Evolutionary conservation across 23 tunicate species (phyloP), one percentile per base, ranked within the genome.

Genomic region (Diplosoma virens): DNA sequence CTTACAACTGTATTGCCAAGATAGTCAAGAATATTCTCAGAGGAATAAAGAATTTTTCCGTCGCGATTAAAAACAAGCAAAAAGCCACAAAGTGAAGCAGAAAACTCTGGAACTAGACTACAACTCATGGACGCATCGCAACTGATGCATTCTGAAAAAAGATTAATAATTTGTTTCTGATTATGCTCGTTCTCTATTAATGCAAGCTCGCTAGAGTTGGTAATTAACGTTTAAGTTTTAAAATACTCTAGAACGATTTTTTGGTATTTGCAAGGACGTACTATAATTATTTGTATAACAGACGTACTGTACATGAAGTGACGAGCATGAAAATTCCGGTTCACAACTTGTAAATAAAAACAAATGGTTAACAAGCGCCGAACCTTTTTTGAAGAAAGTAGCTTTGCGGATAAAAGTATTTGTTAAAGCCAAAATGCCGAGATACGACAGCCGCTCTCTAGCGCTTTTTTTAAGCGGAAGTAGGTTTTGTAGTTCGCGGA

Each of bases 1-100:
- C 87, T 92, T 76, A 92, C 97, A 92, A 92, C 97, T 54, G 97
- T 92, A 83, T 92, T 89, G 36, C 97, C 97, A 25, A 92, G 86
- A 50, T 92, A 92, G 47, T 92, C 97, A 41, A 92, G 97, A 25
- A 92, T 92, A 77, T 92, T 92, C 58, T 92, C 97, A 11, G 93
- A 85, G 1, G 97, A 81, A 61, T 76, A 92, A 36, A 92, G 59
- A 9, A 92, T 92, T 48, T 92, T 92, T 25, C 97, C 97, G 18
- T 92, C 97, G 22, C 88, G 73, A 81, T 92, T 92, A 71, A 92
- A 92, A 47, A 82, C 91, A 2, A 92, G 87, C 56, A 92, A 71
- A 78, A 92, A 92, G 21, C 97, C 97, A 41, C 78, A 72, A 17
- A 92, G 80, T 0, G 97, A 92, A n/a, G 84, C 64, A 1, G 97